Conservation (phyloP, 1,140 invertebrate genomes). For the Harlomillsia oculata region DNA sequence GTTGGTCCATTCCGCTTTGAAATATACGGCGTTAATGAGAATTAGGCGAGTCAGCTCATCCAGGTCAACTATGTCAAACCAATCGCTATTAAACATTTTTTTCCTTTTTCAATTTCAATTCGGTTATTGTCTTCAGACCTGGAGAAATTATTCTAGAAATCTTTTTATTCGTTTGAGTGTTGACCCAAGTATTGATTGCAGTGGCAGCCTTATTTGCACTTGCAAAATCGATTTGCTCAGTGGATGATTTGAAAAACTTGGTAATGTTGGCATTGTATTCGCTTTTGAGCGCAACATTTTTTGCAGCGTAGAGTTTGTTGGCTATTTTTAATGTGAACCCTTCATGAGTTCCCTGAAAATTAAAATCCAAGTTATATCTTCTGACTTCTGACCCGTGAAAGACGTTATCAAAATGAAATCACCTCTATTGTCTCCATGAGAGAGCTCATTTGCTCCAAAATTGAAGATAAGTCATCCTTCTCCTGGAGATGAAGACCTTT, state of each 20-base stretch:
- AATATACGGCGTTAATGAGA: slow-evolving; percentile 69
- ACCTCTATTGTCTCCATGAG: background rate
- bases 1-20: slow-evolving; percentile 63
- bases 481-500: background rate
- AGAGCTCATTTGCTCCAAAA: background rate
- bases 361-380: slow-evolving; percentile 2
- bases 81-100: background rate
- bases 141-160: slow-evolving; percentile 57
- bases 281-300: slow-evolving; percentile 43
- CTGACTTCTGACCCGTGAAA: background rate
- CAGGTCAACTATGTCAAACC: slow-evolving; percentile 12
- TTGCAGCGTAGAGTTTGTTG: slow-evolving; percentile 53
- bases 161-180: slow-evolving; percentile 57
- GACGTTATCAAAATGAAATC: background rate
- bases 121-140: slow-evolving; percentile 35
- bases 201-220: slow-evolving; percentile 40
- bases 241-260: slow-evolving; percentile 45
- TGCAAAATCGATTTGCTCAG: slow-evolving; percentile 48
- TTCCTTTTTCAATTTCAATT: background rate
- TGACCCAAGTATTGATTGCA: slow-evolving; percentile 61
- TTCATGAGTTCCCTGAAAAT: slow-evolving; percentile 13
- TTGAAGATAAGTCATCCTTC: background rate
- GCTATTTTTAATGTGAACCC: slow-evolving; percentile 48
- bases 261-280: slow-evolving; percentile 43
- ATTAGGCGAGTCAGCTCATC: slow-evolving; percentile 42